A percentile compares a stretch with the other conserved stretches of the same genome.
phyloP scores from a whole-genome alignment of 2,888 invertebrate species.

The Apodemia hepburni region DNA sequence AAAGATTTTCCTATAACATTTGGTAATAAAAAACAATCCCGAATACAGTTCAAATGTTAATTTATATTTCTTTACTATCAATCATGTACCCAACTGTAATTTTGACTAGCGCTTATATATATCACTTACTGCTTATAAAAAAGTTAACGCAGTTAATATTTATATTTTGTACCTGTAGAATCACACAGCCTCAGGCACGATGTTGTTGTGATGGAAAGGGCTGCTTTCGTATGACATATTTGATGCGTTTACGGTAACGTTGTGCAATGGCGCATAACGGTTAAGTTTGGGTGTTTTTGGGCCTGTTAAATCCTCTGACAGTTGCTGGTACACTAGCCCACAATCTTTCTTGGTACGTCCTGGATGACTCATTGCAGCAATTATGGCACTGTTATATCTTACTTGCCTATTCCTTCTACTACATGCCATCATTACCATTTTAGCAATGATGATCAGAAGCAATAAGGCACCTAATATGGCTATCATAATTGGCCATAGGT shows the following conservation, averaged over 20 bases:
- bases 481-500: slow-evolving; percentile 80
- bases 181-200: slow-evolving; percentile 82
- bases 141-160: slow-evolving; percentile 59
- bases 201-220: slow-evolving; percentile 82
- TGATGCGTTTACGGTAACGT: slow-evolving; percentile 63
- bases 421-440: slow-evolving; percentile 69
- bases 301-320: slow-evolving; percentile 87
- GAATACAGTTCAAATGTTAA: neutral
- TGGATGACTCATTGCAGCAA: slow-evolving; percentile 76
- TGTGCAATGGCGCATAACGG: slow-evolving; percentile 81
- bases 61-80: neutral
- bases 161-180: slow-evolving; percentile 42
- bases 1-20: neutral
- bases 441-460: slow-evolving; percentile 74
- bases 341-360: slow-evolving; percentile 83
- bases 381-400: slow-evolving; percentile 75
- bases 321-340: slow-evolving; percentile 87
- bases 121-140: slow-evolving; percentile 72
- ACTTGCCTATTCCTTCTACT: slow-evolving; percentile 56
- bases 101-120: slow-evolving; percentile 74
- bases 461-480: slow-evolving; percentile 79
- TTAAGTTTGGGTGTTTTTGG: slow-evolving; percentile 85
- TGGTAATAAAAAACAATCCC: neutral
- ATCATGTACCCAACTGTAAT: slow-evolving; percentile 1
- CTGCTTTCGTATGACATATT: slow-evolving; percentile 81